Percentiles rank a stretch among this genome's conserved stretches.
Evolutionary conservation across 2,888 invertebrate genomes (phyloP).

Genomic region (Cerastis rubricosa): DNA sequence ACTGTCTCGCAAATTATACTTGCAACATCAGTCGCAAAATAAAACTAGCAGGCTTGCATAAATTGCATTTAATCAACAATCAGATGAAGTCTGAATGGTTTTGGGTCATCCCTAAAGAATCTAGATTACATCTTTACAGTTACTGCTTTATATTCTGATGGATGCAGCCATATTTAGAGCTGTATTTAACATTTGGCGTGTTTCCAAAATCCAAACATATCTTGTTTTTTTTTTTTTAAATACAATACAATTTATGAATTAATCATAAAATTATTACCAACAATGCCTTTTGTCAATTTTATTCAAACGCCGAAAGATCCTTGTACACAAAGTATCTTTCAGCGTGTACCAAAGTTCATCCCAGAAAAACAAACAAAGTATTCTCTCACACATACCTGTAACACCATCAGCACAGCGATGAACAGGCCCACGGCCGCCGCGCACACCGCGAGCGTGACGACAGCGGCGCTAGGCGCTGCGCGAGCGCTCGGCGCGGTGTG

Average conservation of each 20-base stretch:
- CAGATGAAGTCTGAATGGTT: too few species aligned
- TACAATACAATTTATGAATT: too few species aligned
- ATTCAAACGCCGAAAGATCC: neutral
- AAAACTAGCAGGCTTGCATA: neutral
- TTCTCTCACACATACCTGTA: slow-evolving; percentile 91
- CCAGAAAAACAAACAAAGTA: neutral
- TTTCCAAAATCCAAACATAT: neutral
- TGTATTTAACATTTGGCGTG: neutral
- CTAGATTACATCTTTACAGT: neutral
- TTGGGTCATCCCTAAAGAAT: neutral
- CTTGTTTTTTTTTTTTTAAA: neutral
- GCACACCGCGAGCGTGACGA: slow-evolving; percentile 91
- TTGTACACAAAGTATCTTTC: neutral
- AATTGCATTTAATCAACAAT: neutral
- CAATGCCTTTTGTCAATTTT: neutral
- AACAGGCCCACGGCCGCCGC: slow-evolving; percentile 93
- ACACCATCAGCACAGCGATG: slow-evolving; percentile 92
- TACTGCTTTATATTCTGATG: neutral
- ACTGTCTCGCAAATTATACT: neutral
- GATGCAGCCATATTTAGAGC: neutral
- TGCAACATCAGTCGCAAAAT: too few species aligned
- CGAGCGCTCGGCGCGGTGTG: slow-evolving; percentile 74
- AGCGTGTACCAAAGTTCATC: neutral
- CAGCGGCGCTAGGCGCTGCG: slow-evolving; percentile 86
- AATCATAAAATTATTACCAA: neutral